Evolutionary conservation across 53 echinoderm and acorn worm genomes (phyloP).

Genomic region (Mesocentrotus franciscanus): DNA sequence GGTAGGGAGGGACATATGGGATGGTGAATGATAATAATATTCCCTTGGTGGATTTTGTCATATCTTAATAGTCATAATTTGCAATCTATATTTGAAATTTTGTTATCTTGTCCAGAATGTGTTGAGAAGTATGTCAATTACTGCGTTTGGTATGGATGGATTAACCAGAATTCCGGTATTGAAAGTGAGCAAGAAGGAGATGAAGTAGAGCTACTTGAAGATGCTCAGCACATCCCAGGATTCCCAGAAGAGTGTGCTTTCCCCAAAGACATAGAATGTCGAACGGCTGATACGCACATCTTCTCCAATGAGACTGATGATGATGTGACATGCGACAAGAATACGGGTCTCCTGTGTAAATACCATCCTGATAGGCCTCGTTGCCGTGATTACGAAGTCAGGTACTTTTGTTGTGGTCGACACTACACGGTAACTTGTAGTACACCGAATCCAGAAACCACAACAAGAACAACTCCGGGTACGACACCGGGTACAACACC

Average conservation of each 20-base stretch:
- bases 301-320: conserved; percentile 58
- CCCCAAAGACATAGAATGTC: conserved; percentile 23
- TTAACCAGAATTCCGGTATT: background rate
- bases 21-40: too few species aligned
- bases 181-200: background rate
- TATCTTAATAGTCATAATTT: too few species aligned
- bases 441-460: too few species aligned
- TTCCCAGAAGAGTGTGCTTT: conserved; percentile 42
- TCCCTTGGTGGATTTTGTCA: background rate
- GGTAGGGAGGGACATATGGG: too few species aligned
- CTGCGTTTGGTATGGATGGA: background rate
- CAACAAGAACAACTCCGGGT: background rate
- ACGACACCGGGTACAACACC: background rate
- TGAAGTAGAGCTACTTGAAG: conserved; percentile 53
- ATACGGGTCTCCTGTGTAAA: conserved; percentile 28
- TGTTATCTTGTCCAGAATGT: background rate
- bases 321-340: conserved; percentile 27
- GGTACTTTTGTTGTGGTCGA: conserved; percentile 15
- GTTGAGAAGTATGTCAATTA: background rate
- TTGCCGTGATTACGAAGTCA: conserved; percentile 29
- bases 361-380: background rate
- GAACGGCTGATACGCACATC: conserved; percentile 46
- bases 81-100: too few species aligned
- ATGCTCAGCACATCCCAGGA: conserved; percentile 28
- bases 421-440: background rate